Evolutionary conservation across 2,797 vertebrate genomes (phyloP), one percentile per base, ranked within the genome.

Genomic region (Cyprinella venusta): DNA sequence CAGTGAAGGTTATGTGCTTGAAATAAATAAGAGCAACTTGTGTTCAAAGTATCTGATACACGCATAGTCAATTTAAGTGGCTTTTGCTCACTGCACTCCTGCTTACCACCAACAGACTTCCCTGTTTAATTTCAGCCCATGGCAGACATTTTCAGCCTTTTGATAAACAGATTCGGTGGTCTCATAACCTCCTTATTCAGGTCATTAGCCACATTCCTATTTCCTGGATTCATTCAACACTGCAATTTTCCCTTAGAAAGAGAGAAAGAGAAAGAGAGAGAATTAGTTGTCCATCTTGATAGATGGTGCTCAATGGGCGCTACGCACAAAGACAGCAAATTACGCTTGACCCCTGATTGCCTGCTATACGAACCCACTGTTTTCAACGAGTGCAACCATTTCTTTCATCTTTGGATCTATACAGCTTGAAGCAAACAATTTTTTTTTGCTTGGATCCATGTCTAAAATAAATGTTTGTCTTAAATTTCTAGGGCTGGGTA

Each of bases 151-250:
- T 86, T 59, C 8, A 65, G 84, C 67, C 59, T 86, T 84, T 70
- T 86, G 81, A 88, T 88, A 61, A 86, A 87, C 71, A 48, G 82
- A 80, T 85, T 69, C 54, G 54, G 64, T 48, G 63, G 82, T 80
- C 86, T 87, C 81, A 76, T 87, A 87, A 86, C 76, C 21, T 80
- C 77, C 80, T 61, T 48, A 80, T 87, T 84, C 87, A 86, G 76
- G 76, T 79, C 82, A 87, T 87, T 88, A 87, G 82, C 80, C 80
- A 75, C 82, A 83, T 86, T 87, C 82, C 82, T 78, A 69, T 82
- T 59, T 72, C 86, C 81, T 86, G 81, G 86, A 86, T 86, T 76
- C 80, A 85, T 86, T 87, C 76, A 86, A 79, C 42, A 74, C 65
- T 71, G 72, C 76, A 84, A 85, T 84, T 88, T 87, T 68, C 82